These are phyloP conservation scores for Bhutanitis thaidina DNA, from an alignment of 2,888 invertebrate genomes.

Conservation along the genomic window DNA sequence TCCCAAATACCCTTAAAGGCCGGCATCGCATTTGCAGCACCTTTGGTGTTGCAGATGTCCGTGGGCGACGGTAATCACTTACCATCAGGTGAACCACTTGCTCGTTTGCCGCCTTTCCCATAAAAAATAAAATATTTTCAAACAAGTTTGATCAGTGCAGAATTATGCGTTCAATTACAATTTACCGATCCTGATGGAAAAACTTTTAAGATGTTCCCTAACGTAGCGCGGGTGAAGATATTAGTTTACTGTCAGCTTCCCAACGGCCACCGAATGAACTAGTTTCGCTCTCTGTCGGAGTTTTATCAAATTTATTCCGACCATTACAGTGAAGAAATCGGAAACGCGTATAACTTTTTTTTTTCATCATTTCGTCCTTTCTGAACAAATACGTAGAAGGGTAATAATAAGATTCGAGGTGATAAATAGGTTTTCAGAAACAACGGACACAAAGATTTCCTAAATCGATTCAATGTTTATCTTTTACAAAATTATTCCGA, in stretches of 20 bases:
- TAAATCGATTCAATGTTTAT: too few relatives aligned
- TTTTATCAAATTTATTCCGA: conserved; percentile 53
- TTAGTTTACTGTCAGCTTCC: conserved; percentile 28
- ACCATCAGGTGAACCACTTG: too few relatives aligned
- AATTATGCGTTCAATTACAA: conserved; percentile 13
- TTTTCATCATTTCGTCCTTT: conserved; percentile 4
- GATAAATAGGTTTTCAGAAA: background rate
- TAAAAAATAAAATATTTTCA: too few relatives aligned
- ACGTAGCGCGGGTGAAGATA: conserved; percentile 24
- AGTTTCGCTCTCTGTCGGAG: conserved; percentile 29
- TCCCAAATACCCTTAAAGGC: too few relatives aligned
- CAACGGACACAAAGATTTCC: background rate
- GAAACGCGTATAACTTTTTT: conserved; percentile 5
- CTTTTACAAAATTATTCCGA: too few relatives aligned
- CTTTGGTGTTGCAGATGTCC: too few relatives aligned
- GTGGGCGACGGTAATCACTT: too few relatives aligned
- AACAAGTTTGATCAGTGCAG: background rate
- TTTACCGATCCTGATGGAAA: conserved; percentile 24
- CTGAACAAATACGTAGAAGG: background rate
- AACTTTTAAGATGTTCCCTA: conserved; percentile 26
- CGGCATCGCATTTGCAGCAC: too few relatives aligned
- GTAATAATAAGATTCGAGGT: background rate
- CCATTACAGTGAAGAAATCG: conserved; percentile 37
- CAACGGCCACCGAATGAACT: conserved; percentile 34
- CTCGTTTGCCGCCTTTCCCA: too few relatives aligned